Conservation (phyloP, 2,888 invertebrate genomes). For the Andrena flavipes region DNA sequence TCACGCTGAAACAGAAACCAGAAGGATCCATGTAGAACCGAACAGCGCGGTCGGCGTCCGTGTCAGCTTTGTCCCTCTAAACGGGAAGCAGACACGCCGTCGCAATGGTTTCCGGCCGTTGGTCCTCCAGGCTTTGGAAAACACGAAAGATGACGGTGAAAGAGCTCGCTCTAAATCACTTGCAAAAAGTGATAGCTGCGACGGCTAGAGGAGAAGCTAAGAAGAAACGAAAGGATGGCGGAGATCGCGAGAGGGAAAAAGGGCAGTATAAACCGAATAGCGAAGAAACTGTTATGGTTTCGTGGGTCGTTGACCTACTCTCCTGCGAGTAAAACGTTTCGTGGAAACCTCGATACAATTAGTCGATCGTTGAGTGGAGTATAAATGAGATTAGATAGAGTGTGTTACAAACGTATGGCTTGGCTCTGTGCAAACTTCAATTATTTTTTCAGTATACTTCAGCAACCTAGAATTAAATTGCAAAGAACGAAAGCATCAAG, state of each 20-base stretch:
- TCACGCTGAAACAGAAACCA: constrained; percentile 87
- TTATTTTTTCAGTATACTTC: no score
- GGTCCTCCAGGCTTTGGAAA: not conserved
- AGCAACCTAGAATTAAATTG: no score
- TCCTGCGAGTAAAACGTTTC: not conserved
- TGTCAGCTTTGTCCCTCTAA: constrained; percentile 9
- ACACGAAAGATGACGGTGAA: constrained; percentile 10
- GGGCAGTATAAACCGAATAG: constrained; percentile 24
- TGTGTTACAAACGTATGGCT: no score
- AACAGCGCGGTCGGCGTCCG: not conserved
- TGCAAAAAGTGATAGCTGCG: constrained; percentile 12
- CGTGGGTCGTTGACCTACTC: constrained; percentile 2
- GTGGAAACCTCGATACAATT: no score
- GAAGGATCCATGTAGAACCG: constrained; percentile 21
- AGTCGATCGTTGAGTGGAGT: no score
- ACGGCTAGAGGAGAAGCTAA: constrained; percentile 3
- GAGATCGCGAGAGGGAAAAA: not conserved
- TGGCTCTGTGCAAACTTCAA: no score
- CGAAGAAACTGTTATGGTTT: constrained; percentile 25
- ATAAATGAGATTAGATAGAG: no score
- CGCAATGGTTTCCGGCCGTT: constrained; percentile 5
- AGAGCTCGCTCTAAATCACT: constrained; percentile 23
- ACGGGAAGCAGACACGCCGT: constrained; percentile 32
- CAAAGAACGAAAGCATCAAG: no score
- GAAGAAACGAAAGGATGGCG: constrained; percentile 19